Conservation (phyloP, 2,888 invertebrate genomes). For the Orthosia gracilis region DNA sequence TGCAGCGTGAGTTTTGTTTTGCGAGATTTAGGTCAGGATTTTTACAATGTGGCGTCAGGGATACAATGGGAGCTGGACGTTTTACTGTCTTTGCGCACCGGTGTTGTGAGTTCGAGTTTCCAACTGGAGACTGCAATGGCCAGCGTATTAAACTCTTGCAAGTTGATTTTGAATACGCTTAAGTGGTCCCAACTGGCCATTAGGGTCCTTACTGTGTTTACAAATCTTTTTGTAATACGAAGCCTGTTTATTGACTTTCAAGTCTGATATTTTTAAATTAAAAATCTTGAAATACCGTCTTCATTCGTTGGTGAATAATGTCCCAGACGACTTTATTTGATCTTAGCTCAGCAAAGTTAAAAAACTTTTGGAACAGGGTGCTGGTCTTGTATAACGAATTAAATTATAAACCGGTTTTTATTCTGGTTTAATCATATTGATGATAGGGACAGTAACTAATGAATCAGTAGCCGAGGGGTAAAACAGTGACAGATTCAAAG, state of each 20-base stretch:
- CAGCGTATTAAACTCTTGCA: conserved; percentile 55
- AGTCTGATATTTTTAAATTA: conserved; percentile 21
- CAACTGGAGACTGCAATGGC: conserved; percentile 56
- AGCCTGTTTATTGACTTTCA: conserved; percentile 31
- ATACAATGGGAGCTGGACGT: conserved; percentile 81
- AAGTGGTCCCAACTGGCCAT: conserved; percentile 55
- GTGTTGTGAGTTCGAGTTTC: conserved; percentile 68
- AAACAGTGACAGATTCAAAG: conserved; percentile 68
- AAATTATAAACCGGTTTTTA: conserved; percentile 79
- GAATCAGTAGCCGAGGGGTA: conserved; percentile 73
- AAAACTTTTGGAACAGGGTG: conserved; percentile 64
- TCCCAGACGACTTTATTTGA: conserved; percentile 58
- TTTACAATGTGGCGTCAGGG: conserved; percentile 89
- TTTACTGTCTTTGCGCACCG: conserved; percentile 76
- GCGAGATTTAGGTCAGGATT: conserved; percentile 89
- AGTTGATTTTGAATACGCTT: conserved; percentile 61
- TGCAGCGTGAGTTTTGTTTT: conserved; percentile 88
- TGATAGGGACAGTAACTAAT: conserved; percentile 76
- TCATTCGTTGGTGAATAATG: conserved; percentile 49
- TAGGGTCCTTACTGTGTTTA: conserved; percentile 58
- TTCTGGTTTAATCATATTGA: conserved; percentile 80
- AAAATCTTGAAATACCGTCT: conserved; percentile 42
- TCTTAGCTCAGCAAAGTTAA: conserved; percentile 62
- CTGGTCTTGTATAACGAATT: conserved; percentile 73
- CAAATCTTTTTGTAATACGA: conserved; percentile 52